Evolutionary conservation across 2,113 vertebrate genomes (phyloP).

Genomic region (Carassius auratus): DNA sequence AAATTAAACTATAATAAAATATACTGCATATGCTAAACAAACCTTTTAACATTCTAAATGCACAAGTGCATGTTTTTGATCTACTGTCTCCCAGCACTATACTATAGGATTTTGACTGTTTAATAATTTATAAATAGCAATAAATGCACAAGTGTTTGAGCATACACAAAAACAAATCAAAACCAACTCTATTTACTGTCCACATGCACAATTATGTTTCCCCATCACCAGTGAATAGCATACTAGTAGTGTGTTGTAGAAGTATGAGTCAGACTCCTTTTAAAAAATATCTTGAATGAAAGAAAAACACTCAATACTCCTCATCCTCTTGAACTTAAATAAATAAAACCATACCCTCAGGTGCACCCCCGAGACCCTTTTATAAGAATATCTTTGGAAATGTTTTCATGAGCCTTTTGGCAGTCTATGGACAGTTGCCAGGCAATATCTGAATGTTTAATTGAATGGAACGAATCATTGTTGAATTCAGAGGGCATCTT

Average conservation of each 20-base stretch:
- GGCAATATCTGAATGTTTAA: constrained; percentile 47
- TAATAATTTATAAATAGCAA: neutral
- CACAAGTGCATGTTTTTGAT: neutral
- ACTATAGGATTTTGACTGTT: neutral
- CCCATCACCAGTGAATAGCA: neutral
- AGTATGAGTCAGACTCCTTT: neutral
- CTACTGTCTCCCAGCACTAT: neutral
- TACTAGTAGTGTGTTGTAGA: neutral
- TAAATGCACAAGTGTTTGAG: neutral
- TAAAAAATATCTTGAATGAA: constrained; percentile 2
- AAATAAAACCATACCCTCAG: neutral
- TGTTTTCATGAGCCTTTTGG: constrained; percentile 25
- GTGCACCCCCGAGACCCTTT: neutral
- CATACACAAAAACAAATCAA: neutral
- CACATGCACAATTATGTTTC: neutral
- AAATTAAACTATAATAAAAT: neutral
- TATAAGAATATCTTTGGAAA: constrained; percentile 7
- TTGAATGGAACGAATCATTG: constrained; percentile 44
- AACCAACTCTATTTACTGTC: neutral
- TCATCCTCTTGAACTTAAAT: neutral
- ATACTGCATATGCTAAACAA: neutral
- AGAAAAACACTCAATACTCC: neutral
- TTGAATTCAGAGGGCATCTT: constrained; percentile 27
- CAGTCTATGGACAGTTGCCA: constrained; percentile 48
- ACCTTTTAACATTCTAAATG: neutral